Percentiles rank a stretch among this genome's conserved stretches.
Evolutionary conservation across 2,113 vertebrate species (phyloP).

Genomic region (Brachionichthys hirsutus): DNA sequence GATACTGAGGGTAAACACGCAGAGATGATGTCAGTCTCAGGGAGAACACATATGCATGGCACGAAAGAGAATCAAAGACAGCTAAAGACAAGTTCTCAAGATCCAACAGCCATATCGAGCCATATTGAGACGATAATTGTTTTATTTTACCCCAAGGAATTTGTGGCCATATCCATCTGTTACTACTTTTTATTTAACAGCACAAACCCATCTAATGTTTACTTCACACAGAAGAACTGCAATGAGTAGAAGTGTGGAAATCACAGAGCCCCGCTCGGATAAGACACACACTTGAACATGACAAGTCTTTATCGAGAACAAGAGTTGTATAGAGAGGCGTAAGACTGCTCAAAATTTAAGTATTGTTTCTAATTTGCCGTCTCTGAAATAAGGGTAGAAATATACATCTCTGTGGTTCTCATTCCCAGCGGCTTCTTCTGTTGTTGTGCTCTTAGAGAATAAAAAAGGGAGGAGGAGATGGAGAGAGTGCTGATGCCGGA

Average conservation of each 20-base stretch:
- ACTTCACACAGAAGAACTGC: conserved; percentile 3
- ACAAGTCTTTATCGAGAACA: too few relatives aligned
- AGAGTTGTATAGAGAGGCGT: conserved; percentile 5
- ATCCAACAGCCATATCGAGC: conserved; percentile 24
- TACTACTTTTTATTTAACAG: conserved; percentile 14
- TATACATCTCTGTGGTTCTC: conserved; percentile 31
- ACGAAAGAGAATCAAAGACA: conserved; percentile 16
- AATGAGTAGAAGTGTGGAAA: too few relatives aligned
- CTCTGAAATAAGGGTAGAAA: conserved; percentile 1
- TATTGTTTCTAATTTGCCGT: conserved; percentile 24
- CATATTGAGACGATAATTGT: too few relatives aligned
- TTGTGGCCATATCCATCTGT: conserved; percentile 37
- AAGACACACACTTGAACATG: too few relatives aligned
- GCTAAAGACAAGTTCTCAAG: conserved; percentile 35
- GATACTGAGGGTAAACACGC: conserved; percentile 41
- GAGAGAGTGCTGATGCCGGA: conserved; percentile 63
- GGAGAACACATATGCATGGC: conserved; percentile 21
- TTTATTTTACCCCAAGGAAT: conserved; percentile 43
- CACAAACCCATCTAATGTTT: conserved; percentile 16
- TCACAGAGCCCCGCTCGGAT: too few relatives aligned
- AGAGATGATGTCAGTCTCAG: conserved; percentile 9
- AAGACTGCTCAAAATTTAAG: conserved; percentile 23
- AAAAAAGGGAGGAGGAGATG: conserved; percentile 36
- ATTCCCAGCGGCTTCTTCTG: conserved; percentile 31
- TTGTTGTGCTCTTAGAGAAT: conserved; percentile 20